Conservation (phyloP, 2,797 vertebrate genomes). For the Bovichtus diacanthus region DNA sequence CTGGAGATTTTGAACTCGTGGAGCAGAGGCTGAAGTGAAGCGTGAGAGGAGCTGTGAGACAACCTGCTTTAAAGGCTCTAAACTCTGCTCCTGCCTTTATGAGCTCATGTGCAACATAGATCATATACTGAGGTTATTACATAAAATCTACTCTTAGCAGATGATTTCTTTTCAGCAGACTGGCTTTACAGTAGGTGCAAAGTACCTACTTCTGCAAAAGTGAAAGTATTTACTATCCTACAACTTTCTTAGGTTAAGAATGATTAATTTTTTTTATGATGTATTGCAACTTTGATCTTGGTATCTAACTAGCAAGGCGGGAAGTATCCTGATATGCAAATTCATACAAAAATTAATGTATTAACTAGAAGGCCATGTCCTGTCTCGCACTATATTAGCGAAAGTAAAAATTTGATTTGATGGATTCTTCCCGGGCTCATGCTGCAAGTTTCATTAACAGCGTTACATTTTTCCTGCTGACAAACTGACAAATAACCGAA, state of each 20-base stretch:
- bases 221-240: neutral
- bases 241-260: neutral
- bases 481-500: no score
- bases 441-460: no score
- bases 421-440: no score
- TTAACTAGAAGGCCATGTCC: no score
- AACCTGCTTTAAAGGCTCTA: no score
- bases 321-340: neutral
- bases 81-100: no score
- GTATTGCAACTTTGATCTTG: neutral
- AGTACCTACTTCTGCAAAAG: neutral
- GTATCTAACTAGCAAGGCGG: neutral
- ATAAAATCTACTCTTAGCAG: neutral
- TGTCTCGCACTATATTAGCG: no score
- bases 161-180: neutral
- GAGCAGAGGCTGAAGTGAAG: constrained; percentile 36
- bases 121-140: neutral
- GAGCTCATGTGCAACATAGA: neutral
- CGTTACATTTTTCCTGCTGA: no score
- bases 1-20: constrained; percentile 68
- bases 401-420: no score
- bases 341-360: no score
- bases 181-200: neutral
- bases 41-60: no score
- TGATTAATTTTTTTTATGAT: neutral